Evolutionary conservation across 2,888 invertebrate genomes (phyloP), one percentile per base, ranked within the genome.

Genomic region (Cataglyphis altisquamis): DNA sequence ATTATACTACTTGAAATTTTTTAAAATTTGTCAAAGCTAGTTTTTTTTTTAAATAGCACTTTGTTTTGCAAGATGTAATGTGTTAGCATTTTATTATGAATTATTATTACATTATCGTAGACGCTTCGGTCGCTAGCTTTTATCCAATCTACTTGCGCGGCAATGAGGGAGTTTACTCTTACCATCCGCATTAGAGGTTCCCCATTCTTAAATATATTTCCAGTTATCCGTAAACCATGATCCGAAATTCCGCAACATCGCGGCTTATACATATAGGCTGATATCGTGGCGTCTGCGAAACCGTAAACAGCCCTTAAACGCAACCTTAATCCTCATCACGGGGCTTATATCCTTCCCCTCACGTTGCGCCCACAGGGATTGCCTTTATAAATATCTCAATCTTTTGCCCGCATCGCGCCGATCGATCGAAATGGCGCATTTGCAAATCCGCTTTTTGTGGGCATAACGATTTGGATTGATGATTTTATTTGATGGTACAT

Each of bases 241-340:
- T 87, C 83, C 84, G 84, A 89, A 88, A 89, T 89, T 89, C 85
- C 86, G 5, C 84, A 83, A 84, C 75, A 81, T 62, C 75, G 41
- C 62, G 67, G 63, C 77, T 64, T 63, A 73, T 74, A 68, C 70
- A 74, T 77, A 73, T 73, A 80, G 84, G 81, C 88, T 88, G 87
- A 85, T 64, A 68, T 63, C 83, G 72, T 82, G 68, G 86, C 82
- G 74, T 83, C 89, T 89, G 89, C 90, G 88, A 90, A 89, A 91
- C 90, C 91, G 89, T 92, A 92, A 92, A 92, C 91, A 91, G 87
- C 91, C 91, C 91, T 92, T 89, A 88, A 91, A 89, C 89, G 88
- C 81, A 75, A 86, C 88, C 91, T 92, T 91, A 91, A 92, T 92
- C 92, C 92, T 89, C 87, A 87, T 87, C 84, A 72, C 73, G 67